A percentile compares a stretch with the other conserved stretches of the same genome.
Evolutionary conservation across 2,888 invertebrate genomes (phyloP).

Genomic region (Ryuthela nishihirai): DNA sequence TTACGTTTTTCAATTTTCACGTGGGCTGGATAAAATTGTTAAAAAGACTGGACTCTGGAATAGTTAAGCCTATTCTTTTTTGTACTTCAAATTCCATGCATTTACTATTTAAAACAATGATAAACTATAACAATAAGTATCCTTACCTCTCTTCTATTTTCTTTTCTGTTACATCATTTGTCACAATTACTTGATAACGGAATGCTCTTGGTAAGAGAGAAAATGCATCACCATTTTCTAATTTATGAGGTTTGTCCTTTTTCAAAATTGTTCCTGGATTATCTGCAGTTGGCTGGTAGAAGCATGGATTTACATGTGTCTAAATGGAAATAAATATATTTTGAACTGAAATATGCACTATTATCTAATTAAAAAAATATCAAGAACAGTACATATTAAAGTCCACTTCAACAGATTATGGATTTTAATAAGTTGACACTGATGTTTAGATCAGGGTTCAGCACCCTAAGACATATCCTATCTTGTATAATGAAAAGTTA

Average conservation of each 20-base stretch:
- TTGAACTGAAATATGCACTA: too few species aligned
- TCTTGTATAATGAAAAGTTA: too few species aligned
- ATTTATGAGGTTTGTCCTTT: constrained; percentile 48
- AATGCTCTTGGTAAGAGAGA: constrained; percentile 50
- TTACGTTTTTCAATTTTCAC: too few species aligned
- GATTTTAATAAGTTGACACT: too few species aligned
- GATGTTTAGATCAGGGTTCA: too few species aligned
- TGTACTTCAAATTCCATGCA: background rate
- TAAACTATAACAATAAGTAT: background rate
- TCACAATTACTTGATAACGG: constrained; percentile 46
- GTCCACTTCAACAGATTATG: too few species aligned
- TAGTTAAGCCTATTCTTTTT: constrained; percentile 2
- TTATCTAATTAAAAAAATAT: too few species aligned
- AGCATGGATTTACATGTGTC: constrained; percentile 53
- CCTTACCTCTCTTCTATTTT: constrained; percentile 11
- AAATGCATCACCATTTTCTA: constrained; percentile 50
- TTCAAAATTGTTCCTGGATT: constrained; percentile 46
- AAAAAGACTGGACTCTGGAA: constrained; percentile 7
- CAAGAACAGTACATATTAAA: too few species aligned
- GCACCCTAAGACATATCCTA: too few species aligned
- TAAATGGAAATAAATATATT: constrained; percentile 41
- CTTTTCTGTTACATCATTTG: constrained; percentile 5
- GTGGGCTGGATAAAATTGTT: too few species aligned
- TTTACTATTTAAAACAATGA: background rate
- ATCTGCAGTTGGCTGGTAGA: constrained; percentile 44